Conservation (phyloP, 2,888 invertebrate genomes). For the Oxyteleia sp. region DNA sequence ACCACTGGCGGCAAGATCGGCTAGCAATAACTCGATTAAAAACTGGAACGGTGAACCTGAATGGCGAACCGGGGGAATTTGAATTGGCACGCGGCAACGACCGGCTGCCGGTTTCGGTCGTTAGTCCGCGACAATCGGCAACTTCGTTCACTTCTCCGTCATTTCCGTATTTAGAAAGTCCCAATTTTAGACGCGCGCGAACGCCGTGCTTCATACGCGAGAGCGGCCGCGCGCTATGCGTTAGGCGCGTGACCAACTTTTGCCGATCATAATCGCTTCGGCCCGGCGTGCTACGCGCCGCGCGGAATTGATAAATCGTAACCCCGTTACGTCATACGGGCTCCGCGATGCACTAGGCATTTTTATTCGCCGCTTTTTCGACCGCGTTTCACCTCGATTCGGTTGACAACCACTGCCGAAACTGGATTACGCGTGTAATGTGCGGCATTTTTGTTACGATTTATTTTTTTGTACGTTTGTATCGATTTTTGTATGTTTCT, state of each 20-base stretch:
- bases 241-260: conserved; percentile 59
- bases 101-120: conserved; percentile 66
- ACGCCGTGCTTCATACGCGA: conserved; percentile 11
- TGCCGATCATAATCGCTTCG: conserved; percentile 53
- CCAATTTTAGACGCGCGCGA: conserved; percentile 66
- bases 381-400: too few species aligned
- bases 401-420: too few species aligned
- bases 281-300: conserved; percentile 7
- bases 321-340: conserved; percentile 28
- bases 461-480: too few species aligned
- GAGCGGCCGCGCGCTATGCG: conserved; percentile 7
- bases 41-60: conserved; percentile 66
- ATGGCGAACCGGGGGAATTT: conserved; percentile 59
- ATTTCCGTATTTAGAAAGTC: conserved; percentile 69
- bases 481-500: too few species aligned
- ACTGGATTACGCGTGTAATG: too few species aligned
- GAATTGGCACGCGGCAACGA: conserved; percentile 71
- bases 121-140: conserved; percentile 62
- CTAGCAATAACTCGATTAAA: conserved; percentile 63
- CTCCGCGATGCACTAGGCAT: conserved; percentile 10
- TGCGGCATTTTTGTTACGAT: too few species aligned
- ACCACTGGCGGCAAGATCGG: conserved; percentile 25
- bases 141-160: conserved; percentile 48
- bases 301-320: conserved; percentile 43
- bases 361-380: conserved; percentile 3